Conservation (phyloP, 2,797 vertebrate genomes). For the Heteromormyrus szaboi region DNA sequence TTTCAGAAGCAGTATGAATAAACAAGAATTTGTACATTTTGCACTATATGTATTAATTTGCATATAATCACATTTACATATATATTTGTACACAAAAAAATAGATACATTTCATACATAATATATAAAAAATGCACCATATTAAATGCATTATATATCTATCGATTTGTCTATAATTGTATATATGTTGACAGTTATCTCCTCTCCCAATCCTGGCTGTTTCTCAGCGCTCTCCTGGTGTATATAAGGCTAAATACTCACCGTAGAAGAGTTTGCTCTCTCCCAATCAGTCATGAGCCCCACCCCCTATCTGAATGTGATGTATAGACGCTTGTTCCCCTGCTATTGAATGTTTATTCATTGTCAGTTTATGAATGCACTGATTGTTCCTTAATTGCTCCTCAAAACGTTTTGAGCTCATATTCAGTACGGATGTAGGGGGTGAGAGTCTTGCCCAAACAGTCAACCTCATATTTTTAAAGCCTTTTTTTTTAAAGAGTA, state of each 20-base stretch:
- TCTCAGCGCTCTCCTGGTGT: neutral
- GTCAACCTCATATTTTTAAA: conserved; percentile 55
- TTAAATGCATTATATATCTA: conserved; percentile 19
- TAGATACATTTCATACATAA: neutral
- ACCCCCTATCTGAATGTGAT: neutral
- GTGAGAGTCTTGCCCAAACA: neutral
- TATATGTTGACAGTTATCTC: conserved; percentile 42
- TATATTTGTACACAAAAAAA: conserved; percentile 28
- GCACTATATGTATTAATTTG: conserved; percentile 46
- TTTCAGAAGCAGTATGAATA: conserved; percentile 37
- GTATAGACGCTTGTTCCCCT: neutral
- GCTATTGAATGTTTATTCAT: neutral
- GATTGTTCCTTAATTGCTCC: conserved; percentile 3
- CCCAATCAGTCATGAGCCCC: neutral
- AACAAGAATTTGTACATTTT: conserved; percentile 39
- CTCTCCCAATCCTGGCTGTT: neutral
- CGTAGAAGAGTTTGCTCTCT: conserved; percentile 40
- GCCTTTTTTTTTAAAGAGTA: conserved; percentile 40
- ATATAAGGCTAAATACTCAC: conserved; percentile 3
- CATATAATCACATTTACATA: conserved; percentile 58
- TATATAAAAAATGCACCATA: conserved; percentile 32
- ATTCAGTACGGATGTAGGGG: neutral
- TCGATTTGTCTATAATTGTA: conserved; percentile 38
- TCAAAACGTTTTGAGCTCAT: neutral
- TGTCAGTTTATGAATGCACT: conserved; percentile 8